Evolutionary conservation across 2,113 vertebrate genomes (phyloP), one percentile per base, ranked within the genome.

Genomic region (Phyllopteryx taeniolatus): DNA sequence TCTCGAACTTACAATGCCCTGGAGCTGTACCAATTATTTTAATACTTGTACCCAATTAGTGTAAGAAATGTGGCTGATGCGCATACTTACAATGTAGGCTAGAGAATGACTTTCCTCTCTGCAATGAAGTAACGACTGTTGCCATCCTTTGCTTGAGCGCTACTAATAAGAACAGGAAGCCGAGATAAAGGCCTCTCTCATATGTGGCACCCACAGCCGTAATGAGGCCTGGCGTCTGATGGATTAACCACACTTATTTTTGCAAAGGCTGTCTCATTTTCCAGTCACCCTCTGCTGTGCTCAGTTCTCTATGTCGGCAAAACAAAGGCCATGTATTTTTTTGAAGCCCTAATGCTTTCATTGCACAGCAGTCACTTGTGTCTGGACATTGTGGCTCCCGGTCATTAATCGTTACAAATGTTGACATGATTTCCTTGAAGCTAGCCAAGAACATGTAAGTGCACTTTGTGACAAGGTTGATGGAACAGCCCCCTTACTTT

Each of bases 181-280:
- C 47, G 66, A 77, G 81, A 90, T 86, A 83, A 88, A 88, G 76
- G 79, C 49, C 67, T 81, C 60, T 78, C 78, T 86, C 88, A 86
- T 84, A 85, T 75, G 81, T 70, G 63, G 70, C 67, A 85, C 77
- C 88, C 80, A 72, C 63, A 75, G 73, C 79, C 68, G 86, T 88
- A 92, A 91, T 88, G 88, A 90, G 81, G 63, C 77, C 69, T 78
- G 84, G 77, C 87, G 79, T 88, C 83, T 89, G 91, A 92, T 88
- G 86, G 84, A 90, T 91, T 82, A 86, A 85, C 59, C 79, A 43
- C 79, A 86, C 79, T 89, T 79, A 82, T 7, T 88, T 90, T 86
- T 19, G 65, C 73, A 80, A 84, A 82, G 80, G 80, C 80, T 80
- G 78, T 68, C 84, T 88, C 85, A 81, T 89, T 89, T 83, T 79